These are phyloP conservation scores for Theristus sp. DNA, from an alignment of 2,888 invertebrate species.

Conservation along the genomic window DNA sequence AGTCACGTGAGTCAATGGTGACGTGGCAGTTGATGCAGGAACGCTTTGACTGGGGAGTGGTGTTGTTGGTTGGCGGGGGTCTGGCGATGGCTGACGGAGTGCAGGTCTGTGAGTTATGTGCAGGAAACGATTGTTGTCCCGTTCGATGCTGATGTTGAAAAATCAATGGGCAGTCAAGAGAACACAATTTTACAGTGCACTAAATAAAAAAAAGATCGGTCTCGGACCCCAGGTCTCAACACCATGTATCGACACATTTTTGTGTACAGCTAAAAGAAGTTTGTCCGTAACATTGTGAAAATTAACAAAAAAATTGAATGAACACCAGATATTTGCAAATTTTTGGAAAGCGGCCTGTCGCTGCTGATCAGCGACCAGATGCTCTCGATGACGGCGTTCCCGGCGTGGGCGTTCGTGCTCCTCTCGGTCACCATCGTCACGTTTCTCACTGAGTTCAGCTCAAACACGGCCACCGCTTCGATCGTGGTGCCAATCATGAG, in stretches of 20 bases:
- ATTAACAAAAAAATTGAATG: no score
- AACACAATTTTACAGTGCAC: no score
- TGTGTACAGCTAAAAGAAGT: no score
- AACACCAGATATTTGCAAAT: no score
- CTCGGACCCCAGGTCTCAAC: no score
- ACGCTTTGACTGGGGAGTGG: constrained; percentile 6
- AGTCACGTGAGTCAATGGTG: background rate
- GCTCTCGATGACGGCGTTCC: constrained; percentile 6
- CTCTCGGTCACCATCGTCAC: background rate
- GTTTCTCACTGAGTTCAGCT: constrained; percentile 12
- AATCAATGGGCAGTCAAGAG: no score
- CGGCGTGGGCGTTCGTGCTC: background rate
- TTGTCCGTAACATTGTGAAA: no score
- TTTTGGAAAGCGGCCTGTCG: constrained; percentile 14
- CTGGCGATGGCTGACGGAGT: constrained; percentile 5
- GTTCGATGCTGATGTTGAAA: no score
- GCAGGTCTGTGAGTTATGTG: no score
- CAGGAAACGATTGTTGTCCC: no score
- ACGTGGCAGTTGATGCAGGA: background rate
- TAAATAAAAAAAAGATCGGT: no score
- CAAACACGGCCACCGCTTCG: constrained; percentile 19
- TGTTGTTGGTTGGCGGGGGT: constrained; percentile 8
- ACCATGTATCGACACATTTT: no score
- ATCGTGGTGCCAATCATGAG: constrained; percentile 20
- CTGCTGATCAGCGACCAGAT: constrained; percentile 11